Evolutionary conservation across 2,113 vertebrate genomes (phyloP).

Genomic region (Mobula birostris): DNA sequence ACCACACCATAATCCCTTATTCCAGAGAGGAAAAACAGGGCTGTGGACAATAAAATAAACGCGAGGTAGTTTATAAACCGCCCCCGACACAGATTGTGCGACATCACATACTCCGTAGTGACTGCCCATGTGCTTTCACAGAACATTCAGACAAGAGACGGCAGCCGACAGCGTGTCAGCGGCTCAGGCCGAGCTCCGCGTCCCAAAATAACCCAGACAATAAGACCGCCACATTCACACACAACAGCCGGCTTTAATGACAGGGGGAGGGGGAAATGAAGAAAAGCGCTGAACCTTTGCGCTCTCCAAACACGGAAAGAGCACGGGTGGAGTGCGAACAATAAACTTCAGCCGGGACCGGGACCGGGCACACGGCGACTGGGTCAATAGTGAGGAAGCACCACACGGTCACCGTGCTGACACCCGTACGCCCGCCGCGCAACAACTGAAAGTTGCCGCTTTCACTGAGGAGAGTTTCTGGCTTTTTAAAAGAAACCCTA

Average conservation of each 20-base stretch:
- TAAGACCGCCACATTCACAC: no score
- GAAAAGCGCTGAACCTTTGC: background rate
- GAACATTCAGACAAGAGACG: background rate
- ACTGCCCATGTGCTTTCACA: background rate
- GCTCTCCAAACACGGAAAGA: background rate
- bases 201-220: no score
- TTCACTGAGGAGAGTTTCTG: background rate
- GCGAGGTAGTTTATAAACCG: background rate
- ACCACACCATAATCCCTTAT: background rate
- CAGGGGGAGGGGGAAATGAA: background rate
- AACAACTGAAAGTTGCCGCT: constrained; percentile 20
- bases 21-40: no score
- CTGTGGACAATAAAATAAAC: no score
- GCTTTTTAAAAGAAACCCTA: background rate
- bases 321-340: background rate
- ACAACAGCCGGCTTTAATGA: background rate
- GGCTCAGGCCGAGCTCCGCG: no score
- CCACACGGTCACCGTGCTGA: background rate
- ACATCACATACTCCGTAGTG: background rate
- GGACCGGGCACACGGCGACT: background rate
- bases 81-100: no score
- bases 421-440: background rate
- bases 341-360: background rate
- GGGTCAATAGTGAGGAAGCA: no score
- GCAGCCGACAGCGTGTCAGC: background rate